Conservation (phyloP, 1,140 invertebrate genomes). For the Aphelenchoides fujianensis region DNA sequence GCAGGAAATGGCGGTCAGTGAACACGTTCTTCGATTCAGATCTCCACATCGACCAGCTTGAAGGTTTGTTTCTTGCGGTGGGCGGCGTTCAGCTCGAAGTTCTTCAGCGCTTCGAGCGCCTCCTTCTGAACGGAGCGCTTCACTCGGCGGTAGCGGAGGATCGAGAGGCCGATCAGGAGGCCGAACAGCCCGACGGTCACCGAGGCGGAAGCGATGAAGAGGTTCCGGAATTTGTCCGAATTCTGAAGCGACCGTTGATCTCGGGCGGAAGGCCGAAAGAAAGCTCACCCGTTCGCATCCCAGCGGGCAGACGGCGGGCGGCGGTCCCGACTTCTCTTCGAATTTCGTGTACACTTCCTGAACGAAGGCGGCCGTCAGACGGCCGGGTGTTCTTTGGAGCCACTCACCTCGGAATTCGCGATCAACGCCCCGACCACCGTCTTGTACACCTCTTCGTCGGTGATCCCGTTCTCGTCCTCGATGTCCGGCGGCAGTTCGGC, state of each 20-base stretch:
- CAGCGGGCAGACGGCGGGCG: background rate
- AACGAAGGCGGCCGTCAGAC: background rate
- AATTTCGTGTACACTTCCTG: background rate
- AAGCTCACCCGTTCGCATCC: background rate
- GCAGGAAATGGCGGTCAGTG: no score
- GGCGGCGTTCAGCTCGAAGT: background rate
- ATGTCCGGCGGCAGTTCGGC: constrained; percentile 6
- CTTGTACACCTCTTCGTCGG: background rate
- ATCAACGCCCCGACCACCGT: background rate
- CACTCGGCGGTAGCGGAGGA: background rate
- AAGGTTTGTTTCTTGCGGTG: background rate
- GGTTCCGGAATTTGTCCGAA: no score
- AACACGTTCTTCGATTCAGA: background rate
- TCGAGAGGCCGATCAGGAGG: background rate
- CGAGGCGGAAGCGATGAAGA: background rate
- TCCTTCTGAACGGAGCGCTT: background rate
- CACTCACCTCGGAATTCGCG: background rate
- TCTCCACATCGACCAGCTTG: constrained; percentile 1
- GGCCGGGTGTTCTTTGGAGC: background rate
- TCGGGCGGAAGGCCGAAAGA: no score
- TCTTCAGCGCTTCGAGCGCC: background rate
- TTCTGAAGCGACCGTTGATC: no score
- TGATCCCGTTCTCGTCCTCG: constrained; percentile 16
- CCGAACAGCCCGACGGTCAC: background rate
- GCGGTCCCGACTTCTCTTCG: background rate